Conservation (phyloP, 2,888 invertebrate species). For the Limnephilus auricula region DNA sequence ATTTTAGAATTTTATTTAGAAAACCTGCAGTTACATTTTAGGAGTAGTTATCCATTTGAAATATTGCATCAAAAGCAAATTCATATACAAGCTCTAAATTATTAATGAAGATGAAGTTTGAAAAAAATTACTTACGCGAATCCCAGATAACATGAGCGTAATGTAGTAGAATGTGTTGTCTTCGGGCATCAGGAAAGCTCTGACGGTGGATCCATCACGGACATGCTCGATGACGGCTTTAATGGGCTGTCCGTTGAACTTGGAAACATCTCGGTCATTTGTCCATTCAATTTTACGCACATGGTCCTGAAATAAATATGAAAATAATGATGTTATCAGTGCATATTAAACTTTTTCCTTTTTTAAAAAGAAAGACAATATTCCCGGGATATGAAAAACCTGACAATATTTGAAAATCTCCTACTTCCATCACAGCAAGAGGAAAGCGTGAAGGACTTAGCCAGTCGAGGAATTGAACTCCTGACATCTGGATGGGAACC, state of each 20-base stretch:
- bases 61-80: too few relatives aligned
- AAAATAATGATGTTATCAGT: too few relatives aligned
- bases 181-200: slow-evolving; percentile 93
- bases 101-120: not conserved
- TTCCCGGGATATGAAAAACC: too few relatives aligned
- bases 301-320: slow-evolving; percentile 78
- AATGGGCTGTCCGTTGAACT: slow-evolving; percentile 90
- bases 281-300: slow-evolving; percentile 93
- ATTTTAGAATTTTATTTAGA: not conserved
- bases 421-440: too few relatives aligned
- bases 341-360: too few relatives aligned
- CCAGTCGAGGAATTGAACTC: too few relatives aligned
- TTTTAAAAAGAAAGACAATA: too few relatives aligned
- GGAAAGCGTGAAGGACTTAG: too few relatives aligned
- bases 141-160: slow-evolving; percentile 97
- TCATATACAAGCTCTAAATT: not conserved
- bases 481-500: too few relatives aligned
- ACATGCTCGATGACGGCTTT: slow-evolving; percentile 98
- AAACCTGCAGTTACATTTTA: not conserved
- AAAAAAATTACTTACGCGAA: slow-evolving; percentile 81
- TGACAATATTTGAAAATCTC: too few relatives aligned
- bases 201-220: slow-evolving; percentile 96
- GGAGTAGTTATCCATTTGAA: too few relatives aligned
- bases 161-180: slow-evolving; percentile 84
- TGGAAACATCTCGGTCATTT: slow-evolving; percentile 91